Evolutionary conservation across 2,888 invertebrate genomes (phyloP), one percentile per base, ranked within the genome.

Genomic region (Ectemnius cavifrons): DNA sequence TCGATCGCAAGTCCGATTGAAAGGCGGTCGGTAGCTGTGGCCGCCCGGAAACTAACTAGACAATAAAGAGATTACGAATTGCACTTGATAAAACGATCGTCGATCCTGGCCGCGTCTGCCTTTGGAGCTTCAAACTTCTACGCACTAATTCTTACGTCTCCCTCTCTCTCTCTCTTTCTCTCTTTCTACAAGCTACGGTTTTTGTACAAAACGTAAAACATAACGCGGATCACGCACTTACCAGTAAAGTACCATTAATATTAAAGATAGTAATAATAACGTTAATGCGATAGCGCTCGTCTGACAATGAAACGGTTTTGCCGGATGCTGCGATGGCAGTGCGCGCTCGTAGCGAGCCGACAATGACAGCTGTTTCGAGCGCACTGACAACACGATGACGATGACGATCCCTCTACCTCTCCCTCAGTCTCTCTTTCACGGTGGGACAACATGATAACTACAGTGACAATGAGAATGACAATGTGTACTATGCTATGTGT

Each of bases 401-500:
- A 46, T 59, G 23, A 23, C 23, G 45, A 67, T 60, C 47, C 18
- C 47, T 45, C 20, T 60, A n/a, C n/a, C 16, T 27, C 45, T 11
- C 23, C 23, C 23, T 23, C 23, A 23, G 8, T 37, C 11, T 37
- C 37, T 8, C 37, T 37, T 37, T 37, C 37, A 37, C 37, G 37
- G 37, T 37, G 37, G 37, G 37, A 37, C 8, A 8, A 37, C 37
- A 64, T 64, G 70, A 76, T 52, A 63, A 59, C 45, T 20, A 63
- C 61, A 67, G 63, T 61, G 71, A 75, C 59, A 75, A 71, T 70
- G 68, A 70, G 57, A 63, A 72, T 77, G 74, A 63, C 57, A 73
- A 58, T 67, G 14, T 49, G 0, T 11, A 49, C 11, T 18, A n/a
- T n/a, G 20, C 23, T 46, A 18, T n/a, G n/a, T n/a, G n/a, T n/a